Base-by-base conservation (phyloP, 2,113 vertebrate genomes). In the Melanocharis versteri region DNA sequence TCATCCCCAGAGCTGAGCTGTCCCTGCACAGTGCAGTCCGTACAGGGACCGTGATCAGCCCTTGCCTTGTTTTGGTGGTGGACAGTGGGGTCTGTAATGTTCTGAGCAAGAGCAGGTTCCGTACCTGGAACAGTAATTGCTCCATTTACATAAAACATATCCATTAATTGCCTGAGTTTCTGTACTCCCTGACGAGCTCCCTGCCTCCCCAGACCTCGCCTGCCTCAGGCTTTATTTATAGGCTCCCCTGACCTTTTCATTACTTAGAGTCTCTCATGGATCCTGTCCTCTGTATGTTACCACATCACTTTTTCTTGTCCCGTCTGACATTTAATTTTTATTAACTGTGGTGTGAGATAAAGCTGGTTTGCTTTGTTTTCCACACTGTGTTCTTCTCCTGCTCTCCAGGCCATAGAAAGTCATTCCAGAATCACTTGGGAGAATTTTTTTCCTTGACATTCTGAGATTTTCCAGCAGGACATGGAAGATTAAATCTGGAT, bases 171-270 rank as follows among this genome's bases (percentile, higher is more conserved):
- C 76, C 78, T 13, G 73, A 56, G 66, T 10, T 1, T 51, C 16
- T 90, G 66, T 51, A 58, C 45, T 54, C 79, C 35, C 79, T 30
- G 83, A 86, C 3, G 71, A 89, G 79, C 53, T 68, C 71, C 65
- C 85, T 73, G 39, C 71, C 48, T 88, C 73, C 44, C 72, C 83
- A 53, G 48, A 62, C 83, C 83, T 57, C 13, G 3, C 15, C 51
- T 23, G 20, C 65, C 56, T 57, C 77, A 53, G 73, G 80, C 72
- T 96, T 97, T 92, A 94, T 96, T 95, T 88, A 89, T 91, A 89
- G 88, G 61, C 82, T 95, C 56, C 54, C 61, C 54, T 96, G 94
- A 97, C 97, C 94, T 96, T 97, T 96, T 89, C 91, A 87, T 83
- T 92, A 40, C 89, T 48, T 68, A 22, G 39, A 89, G 71, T 27